Base-by-base conservation (phyloP, 2,888 invertebrate genomes). In the Callyntrura sp. region DNA sequence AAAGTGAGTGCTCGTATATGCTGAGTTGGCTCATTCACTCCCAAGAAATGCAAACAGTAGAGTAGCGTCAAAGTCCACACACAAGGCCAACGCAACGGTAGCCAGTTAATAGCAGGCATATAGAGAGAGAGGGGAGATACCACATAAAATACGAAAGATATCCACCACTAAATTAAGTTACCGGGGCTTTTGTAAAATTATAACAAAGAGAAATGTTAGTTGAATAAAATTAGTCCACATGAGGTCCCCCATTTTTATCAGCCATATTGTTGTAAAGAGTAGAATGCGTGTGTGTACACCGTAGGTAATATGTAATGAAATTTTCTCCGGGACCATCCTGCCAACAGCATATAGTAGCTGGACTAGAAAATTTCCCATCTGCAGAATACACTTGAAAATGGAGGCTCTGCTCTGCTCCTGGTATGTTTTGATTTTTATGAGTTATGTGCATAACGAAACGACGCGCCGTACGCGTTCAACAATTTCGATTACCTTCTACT, bases 141-240 rank as follows among this genome's bases (percentile, higher is more conserved):
- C 51, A 51, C 12, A 51, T 12, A 51, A 51, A n/a, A 51, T 14
- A 14, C 51, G n/a, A 51, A 51, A 48, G 48, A 35, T 35, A 35
- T 35, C 2, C 35, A 35, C 6, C 35, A 35, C 35, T 6, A 35
- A 35, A 35, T 35, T 35, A 14, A 51, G 12, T 12, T 12, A 51
- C n/a, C 14, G n/a, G n/a, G n/a, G 60, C 25, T 25, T 62, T 11
- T 62, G 17, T n/a, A 35, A 70, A 45, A 70, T 70, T 70, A 17
- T 43, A 43, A 70, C 35, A 35, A 17, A 20, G 45, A 70, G 35
- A 43, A 70, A 70, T 70, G 70, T n/a, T 70, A 70, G 70, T 70
- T 70, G 70, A 70, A 70, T 70, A 70, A 70, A 70, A 70, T 70
- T 70, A 70, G 43, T 70, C 70, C 35, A 45, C 70, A 70, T 35